Evolutionary conservation across 2,888 invertebrate genomes (phyloP), one percentile per base, ranked within the genome.

Genomic region (Aspidapion aeneum): DNA sequence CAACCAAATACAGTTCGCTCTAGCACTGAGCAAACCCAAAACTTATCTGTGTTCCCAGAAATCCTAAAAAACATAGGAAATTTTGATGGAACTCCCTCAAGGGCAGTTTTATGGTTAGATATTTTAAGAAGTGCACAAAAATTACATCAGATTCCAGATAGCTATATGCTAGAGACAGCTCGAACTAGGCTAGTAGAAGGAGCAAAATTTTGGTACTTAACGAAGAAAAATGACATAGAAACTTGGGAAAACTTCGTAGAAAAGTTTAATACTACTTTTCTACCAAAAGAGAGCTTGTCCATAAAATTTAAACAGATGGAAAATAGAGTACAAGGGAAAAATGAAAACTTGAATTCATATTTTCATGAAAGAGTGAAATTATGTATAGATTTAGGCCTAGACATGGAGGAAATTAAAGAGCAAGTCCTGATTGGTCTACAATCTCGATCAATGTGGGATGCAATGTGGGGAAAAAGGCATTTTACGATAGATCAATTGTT

Each of bases 121-220:
- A 18, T 7, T 52, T 18, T 52, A 52, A 18, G 18, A 3, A 52
- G 54, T 18, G 54, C 18, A 16, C 54, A 52, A 52, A 52, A 3
- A 3, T 52, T 52, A 16, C 54, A 52, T 9, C 22, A 55, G 19
- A 17, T 19, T 16, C 62, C 62, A 9, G 58, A 52, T n/a, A n/a
- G 17, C 12, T 62, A 21, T 49, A 54, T 60, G 22, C 17, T 63
- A 18, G 63, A 63, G 55, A 59, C 63, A 21, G 63, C 63, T 1
- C 7, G 63, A 52, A 61, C 60, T 1, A 51, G 52, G 16, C 19
- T 63, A 16, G 50, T 1, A 2, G 60, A 35, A 21, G 35, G 19
- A 18, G 60, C 63, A 2, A 20, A 18, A 0, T 18, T 22, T 57
- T 63, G 58, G 63, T 63, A 63, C 49, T 18, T 21, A 2, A 1